Evolutionary conservation across 2,113 vertebrate species (phyloP).

Genomic region (Ailurus styani): DNA sequence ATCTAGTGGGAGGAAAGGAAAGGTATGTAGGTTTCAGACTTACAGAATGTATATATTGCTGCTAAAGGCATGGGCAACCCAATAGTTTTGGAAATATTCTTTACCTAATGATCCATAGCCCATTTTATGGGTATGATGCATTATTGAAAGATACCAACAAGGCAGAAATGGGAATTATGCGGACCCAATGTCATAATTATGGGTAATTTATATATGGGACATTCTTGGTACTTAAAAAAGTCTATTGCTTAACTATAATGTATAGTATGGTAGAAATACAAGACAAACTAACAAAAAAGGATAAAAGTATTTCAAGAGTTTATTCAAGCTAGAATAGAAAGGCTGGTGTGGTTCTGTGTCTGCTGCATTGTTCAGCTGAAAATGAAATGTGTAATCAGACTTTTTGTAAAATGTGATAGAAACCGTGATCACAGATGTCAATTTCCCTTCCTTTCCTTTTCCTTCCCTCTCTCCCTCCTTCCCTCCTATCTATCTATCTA

Average conservation of each 20-base stretch:
- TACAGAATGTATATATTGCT: constrained; percentile 17
- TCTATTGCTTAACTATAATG: background rate
- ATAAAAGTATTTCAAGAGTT: background rate
- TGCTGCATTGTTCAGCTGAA: background rate
- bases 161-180: background rate
- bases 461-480: background rate
- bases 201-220: background rate
- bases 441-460: background rate
- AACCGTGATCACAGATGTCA: background rate
- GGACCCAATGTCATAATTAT: background rate
- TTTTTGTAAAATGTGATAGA: background rate
- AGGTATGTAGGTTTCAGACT: background rate
- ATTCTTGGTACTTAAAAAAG: background rate
- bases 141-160: background rate
- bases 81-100: background rate
- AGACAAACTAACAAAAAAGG: background rate
- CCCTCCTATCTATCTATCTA: background rate
- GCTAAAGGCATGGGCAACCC: background rate
- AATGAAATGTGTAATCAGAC: background rate
- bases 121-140: background rate
- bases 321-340: background rate
- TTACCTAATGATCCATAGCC: background rate
- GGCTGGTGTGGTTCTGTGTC: background rate
- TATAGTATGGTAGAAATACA: background rate
- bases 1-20: constrained; percentile 12